Base-by-base conservation (phyloP, 2,797 vertebrate species). In the Spinus pinus region DNA sequence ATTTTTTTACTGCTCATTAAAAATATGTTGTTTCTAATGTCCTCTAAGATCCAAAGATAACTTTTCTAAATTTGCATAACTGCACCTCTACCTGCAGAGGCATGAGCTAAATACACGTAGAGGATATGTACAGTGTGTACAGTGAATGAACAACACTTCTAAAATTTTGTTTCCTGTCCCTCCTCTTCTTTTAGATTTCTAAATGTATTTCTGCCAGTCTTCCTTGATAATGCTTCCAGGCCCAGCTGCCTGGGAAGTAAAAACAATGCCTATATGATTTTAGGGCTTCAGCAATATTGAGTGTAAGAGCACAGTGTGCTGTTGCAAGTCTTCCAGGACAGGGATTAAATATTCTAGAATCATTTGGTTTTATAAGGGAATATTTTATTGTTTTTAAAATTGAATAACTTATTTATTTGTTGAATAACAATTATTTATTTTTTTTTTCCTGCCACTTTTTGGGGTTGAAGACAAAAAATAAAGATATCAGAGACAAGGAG, bases 401-500 rank as follows among this genome's bases (percentile, higher is more conserved):
- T 24, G 7, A 81, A 56, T 86, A 2, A 1, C 7, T 33, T 22
- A 66, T 27, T 93, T 37, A 25, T 39, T 39, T 39, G 46, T 23
- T 25, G 7, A 81, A 56, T 85, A 2, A 1, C 7, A n/a, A n/a
- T 93, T 21, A 66, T 27, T 93, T 37, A 25, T 51, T 21, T 23
- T 39, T 39, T 37, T 37, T 12, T 53, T 28, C 9, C 35, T 77
- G n/a, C 10, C 57, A 97, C 91, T 65, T 95, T 94, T 92, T 66
- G 97, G 97, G 71, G 80, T 44, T 94, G 73, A 97, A 98, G 99
- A 98, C 97, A 50, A 99, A 99, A 97, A 98, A 82, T 93, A 99
- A 99, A 97, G 99, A 99, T 74, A 96, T 95, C 71, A 99, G 99
- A 98, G 98, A 99, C 16, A 98, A 98, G 94, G 98, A 98, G 79